Conservation (phyloP, 2,888 invertebrate species). For the Cryptus viduatorius region DNA sequence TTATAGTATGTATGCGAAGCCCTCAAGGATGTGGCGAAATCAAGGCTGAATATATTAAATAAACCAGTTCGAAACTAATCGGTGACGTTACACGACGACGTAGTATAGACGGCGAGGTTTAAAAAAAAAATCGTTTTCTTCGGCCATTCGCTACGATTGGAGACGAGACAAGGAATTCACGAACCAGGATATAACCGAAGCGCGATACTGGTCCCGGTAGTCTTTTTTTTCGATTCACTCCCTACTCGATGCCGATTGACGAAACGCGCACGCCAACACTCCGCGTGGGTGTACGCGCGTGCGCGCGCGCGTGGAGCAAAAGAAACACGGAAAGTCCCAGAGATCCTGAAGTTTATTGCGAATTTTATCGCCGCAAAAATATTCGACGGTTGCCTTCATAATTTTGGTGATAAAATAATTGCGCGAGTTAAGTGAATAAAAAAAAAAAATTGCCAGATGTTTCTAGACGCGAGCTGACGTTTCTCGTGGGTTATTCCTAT, state of each 20-base stretch:
- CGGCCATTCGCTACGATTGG: conserved; percentile 7
- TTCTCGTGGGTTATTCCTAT: neutral
- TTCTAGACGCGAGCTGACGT: conserved; percentile 3
- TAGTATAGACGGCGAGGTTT: conserved; percentile 14
- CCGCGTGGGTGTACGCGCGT: too few relatives aligned
- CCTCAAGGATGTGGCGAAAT: conserved; percentile 55
- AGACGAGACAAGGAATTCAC: conserved; percentile 11
- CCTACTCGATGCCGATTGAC: neutral
- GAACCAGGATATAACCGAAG: conserved; percentile 10
- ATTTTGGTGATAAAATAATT: conserved; percentile 24
- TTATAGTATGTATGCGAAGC: conserved; percentile 42
- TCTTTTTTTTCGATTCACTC: neutral
- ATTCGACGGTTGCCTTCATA: neutral
- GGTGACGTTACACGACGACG: conserved; percentile 37
- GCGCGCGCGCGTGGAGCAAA: too few relatives aligned
- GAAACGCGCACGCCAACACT: neutral
- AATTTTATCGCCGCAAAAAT: neutral
- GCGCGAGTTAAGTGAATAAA: neutral
- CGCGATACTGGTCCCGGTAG: conserved; percentile 7
- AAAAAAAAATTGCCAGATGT: neutral
- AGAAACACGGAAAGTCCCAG: neutral
- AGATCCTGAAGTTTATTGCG: neutral
- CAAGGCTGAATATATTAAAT: conserved; percentile 64
- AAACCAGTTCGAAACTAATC: conserved; percentile 61
- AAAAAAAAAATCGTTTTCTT: conserved; percentile 8